phyloP scores from a whole-genome alignment of 2,113 vertebrate genomes.

The Glaucomys volans region DNA sequence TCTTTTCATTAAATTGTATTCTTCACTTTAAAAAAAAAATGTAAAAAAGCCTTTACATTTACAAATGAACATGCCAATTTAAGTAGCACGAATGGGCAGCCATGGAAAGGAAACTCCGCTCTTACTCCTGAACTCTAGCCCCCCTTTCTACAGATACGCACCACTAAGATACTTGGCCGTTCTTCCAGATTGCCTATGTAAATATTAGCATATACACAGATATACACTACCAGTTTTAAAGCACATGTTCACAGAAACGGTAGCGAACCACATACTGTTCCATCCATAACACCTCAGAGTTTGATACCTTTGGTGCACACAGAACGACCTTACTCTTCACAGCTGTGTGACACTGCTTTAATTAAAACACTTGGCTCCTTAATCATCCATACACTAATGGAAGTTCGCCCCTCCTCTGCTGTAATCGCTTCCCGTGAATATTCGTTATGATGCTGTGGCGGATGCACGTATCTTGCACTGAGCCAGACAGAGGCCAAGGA shows the following conservation, averaged over 20 bases:
- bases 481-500: background rate
- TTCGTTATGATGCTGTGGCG: background rate
- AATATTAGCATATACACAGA: background rate
- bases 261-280: background rate
- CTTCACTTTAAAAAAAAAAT: too few relatives aligned
- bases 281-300: background rate
- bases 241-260: background rate
- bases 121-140: background rate
- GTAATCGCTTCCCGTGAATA: background rate
- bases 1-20: too few relatives aligned
- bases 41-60: too few relatives aligned
- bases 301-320: background rate
- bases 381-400: background rate
- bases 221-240: background rate
- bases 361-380: background rate
- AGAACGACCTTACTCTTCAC: constrained; percentile 9
- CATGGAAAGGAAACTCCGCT: background rate
- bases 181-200: background rate
- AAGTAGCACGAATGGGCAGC: background rate
- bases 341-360: background rate
- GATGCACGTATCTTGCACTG: background rate
- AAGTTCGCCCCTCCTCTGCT: background rate
- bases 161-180: background rate
- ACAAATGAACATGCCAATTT: background rate
- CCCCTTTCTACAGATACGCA: background rate